Conservation (phyloP, 2,888 invertebrate species). For the Axea sp. region DNA sequence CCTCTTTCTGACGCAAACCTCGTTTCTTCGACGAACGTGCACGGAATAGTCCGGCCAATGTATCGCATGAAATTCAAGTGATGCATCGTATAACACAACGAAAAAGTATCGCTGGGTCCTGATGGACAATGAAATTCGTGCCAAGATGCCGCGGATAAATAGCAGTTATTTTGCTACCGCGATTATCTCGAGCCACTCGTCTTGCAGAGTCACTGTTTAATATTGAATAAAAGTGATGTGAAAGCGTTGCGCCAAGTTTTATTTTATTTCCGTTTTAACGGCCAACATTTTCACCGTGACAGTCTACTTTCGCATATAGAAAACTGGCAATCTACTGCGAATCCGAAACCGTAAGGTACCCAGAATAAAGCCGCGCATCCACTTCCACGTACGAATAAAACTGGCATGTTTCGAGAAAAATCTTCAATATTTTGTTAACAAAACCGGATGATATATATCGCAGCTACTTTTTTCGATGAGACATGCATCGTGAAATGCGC, state of each 20-base stretch:
- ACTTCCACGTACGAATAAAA: conserved; percentile 14
- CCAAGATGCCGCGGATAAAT: conserved; percentile 41
- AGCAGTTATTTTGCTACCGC: conserved; percentile 15
- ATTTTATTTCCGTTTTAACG: conserved; percentile 35
- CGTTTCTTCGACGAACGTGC: conserved; percentile 60
- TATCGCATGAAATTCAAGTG: conserved; percentile 57
- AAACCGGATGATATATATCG: conserved; percentile 35
- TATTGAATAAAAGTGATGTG: conserved; percentile 43
- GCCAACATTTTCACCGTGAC: conserved; percentile 36
- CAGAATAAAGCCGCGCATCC: conserved; percentile 38
- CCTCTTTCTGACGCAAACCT: conserved; percentile 57
- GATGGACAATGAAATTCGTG: conserved; percentile 50
- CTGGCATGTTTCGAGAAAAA: conserved; percentile 21
- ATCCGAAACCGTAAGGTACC: conserved; percentile 19
- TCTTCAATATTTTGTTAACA: conserved; percentile 58
- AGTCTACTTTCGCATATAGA: conserved; percentile 22
- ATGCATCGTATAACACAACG: conserved; percentile 37
- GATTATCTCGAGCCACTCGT: conserved; percentile 41
- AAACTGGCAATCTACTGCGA: conserved; percentile 35
- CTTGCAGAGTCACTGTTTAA: conserved; percentile 25
- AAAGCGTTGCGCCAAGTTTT: conserved; percentile 32
- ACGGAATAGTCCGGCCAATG: conserved; percentile 51
- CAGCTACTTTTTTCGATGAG: conserved; percentile 29
- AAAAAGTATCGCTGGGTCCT: conserved; percentile 23
- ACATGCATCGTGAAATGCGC: conserved; percentile 22